phyloP scores from a whole-genome alignment of 2,113 vertebrate species.

The Sialia sialis region DNA sequence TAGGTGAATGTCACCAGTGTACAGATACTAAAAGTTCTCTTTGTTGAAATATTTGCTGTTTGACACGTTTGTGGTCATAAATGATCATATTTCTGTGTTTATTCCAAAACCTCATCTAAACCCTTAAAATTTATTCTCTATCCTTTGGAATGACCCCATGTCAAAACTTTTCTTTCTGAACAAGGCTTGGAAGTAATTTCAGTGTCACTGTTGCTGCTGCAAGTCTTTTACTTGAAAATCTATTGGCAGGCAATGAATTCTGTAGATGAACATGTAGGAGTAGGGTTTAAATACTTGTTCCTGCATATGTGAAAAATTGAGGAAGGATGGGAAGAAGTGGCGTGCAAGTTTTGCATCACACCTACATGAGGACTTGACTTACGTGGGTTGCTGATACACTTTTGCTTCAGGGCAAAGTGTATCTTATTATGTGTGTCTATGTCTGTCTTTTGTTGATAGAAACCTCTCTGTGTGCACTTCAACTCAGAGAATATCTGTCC shows the following conservation, averaged over 20 bases:
- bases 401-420: not conserved
- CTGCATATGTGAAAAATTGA: not conserved
- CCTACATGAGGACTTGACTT: not conserved
- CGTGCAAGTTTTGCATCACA: not conserved
- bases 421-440: not conserved
- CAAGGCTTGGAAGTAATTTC: not conserved
- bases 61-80: not conserved
- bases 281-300: slow-evolving; percentile 18
- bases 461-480: not conserved
- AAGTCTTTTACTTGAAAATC: not conserved
- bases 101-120: not conserved
- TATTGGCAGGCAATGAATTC: slow-evolving; percentile 8
- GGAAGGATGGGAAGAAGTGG: not conserved
- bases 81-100: not conserved
- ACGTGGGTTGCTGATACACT: not conserved
- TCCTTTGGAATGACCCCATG: not conserved
- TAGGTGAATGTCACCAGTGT: not conserved
- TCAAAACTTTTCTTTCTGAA: not conserved
- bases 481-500: not conserved
- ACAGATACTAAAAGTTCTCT: not conserved
- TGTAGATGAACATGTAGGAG: not conserved
- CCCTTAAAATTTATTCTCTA: not conserved
- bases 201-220: not conserved
- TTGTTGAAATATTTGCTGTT: not conserved
- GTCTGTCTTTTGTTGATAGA: not conserved